A percentile compares a stretch with the other conserved stretches of the same genome.
Conservation (phyloP, 2,113 vertebrate species). For the Misgurnus mizolepis region DNA sequence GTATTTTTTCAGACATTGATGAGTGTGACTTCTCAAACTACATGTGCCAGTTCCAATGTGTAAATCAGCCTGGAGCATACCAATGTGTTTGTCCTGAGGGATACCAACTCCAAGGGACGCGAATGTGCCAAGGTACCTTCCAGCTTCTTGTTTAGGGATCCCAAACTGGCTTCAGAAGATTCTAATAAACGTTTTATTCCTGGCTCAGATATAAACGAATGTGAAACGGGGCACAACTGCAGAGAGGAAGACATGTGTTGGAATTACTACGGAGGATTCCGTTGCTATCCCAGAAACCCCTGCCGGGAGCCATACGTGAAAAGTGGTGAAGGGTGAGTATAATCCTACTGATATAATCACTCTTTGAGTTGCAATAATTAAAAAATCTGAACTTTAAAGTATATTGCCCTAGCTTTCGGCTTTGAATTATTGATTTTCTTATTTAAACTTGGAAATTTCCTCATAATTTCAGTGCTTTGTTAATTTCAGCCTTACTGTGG, state of each 20-base stretch:
- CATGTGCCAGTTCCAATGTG: conserved; percentile 84
- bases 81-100: conserved; percentile 85
- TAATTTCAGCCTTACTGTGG: neutral
- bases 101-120: conserved; percentile 82
- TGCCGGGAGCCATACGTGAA: conserved; percentile 91
- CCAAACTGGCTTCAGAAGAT: conserved; percentile 3
- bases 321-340: conserved; percentile 89
- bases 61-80: conserved; percentile 84
- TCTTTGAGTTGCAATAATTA: neutral
- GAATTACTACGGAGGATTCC: conserved; percentile 94
- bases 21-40: conserved; percentile 86
- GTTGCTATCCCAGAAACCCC: conserved; percentile 93
- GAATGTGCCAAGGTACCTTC: conserved; percentile 83
- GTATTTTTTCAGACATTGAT: conserved; percentile 77
- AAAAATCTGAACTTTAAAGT: neutral
- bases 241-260: conserved; percentile 94
- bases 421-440: neutral
- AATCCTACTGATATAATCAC: neutral
- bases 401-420: neutral
- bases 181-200: neutral
- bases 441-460: neutral
- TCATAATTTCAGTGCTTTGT: neutral
- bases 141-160: conserved; percentile 19
- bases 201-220: conserved; percentile 90
- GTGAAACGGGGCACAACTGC: conserved; percentile 88